These are phyloP conservation scores for Nycteola revayana DNA, from an alignment of 2,888 invertebrate species.

Conservation along the genomic window DNA sequence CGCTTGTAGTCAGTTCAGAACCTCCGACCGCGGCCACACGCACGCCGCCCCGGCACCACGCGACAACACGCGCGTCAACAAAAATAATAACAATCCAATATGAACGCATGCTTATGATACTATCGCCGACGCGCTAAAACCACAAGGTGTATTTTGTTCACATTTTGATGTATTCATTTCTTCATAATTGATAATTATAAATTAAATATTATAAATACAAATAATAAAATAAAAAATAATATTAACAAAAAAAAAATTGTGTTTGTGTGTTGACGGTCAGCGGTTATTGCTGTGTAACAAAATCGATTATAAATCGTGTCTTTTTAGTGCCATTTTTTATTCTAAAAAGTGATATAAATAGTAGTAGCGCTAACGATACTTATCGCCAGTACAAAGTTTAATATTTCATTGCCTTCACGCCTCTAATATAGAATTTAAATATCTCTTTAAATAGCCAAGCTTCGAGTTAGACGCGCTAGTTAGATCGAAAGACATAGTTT, in stretches of 20 bases:
- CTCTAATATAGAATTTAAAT: slow-evolving; percentile 52
- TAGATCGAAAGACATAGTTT: slow-evolving; percentile 37
- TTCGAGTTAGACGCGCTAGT: slow-evolving; percentile 68
- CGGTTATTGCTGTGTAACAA: slow-evolving; percentile 43
- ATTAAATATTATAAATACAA: slow-evolving; percentile 26
- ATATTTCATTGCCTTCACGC: slow-evolving; percentile 75
- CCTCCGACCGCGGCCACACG: slow-evolving; percentile 47
- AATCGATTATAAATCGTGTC: slow-evolving; percentile 69
- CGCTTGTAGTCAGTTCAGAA: slow-evolving; percentile 47
- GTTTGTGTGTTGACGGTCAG: slow-evolving; percentile 32
- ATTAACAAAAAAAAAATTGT: slow-evolving; percentile 21
- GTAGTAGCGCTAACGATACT: slow-evolving; percentile 60
- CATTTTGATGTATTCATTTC: slow-evolving; percentile 40
- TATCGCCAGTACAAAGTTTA: slow-evolving; percentile 77
- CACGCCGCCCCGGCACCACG: slow-evolving; percentile 46
- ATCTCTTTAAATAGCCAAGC: slow-evolving; percentile 44
- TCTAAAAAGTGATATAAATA: slow-evolving; percentile 57
- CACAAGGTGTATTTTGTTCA: slow-evolving; percentile 69
- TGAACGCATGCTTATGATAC: slow-evolving; percentile 62
- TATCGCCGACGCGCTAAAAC: slow-evolving; percentile 35
- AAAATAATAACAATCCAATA: slow-evolving; percentile 56
- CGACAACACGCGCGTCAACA: slow-evolving; percentile 62
- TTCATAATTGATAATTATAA: slow-evolving; percentile 17
- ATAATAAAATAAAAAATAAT: slow-evolving; percentile 24
- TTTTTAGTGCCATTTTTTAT: slow-evolving; percentile 77